A percentile compares a stretch with the other conserved stretches of the same genome.
phyloP scores from a whole-genome alignment of 1,140 invertebrate genomes.

The Idris sp. region DNA sequence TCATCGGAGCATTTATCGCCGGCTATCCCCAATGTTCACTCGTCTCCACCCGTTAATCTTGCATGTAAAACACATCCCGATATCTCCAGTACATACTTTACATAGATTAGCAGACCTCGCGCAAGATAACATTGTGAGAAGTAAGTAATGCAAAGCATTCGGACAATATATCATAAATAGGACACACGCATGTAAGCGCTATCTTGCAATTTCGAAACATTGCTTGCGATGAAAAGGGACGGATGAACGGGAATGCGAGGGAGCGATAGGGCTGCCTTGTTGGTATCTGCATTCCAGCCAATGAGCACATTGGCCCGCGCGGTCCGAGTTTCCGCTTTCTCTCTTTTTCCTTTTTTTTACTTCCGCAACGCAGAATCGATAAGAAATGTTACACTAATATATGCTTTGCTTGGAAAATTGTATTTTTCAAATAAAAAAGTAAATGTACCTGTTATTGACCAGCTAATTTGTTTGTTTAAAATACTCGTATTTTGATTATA shows the following conservation, averaged over 20 bases:
- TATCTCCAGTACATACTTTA: slow-evolving; percentile 42
- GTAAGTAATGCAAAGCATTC: slow-evolving; percentile 57
- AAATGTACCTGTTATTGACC: too few relatives aligned
- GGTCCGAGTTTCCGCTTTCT: slow-evolving; percentile 47
- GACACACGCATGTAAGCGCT: slow-evolving; percentile 42
- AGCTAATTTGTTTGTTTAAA: too few relatives aligned
- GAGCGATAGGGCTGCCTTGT: slow-evolving; percentile 34
- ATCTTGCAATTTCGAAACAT: slow-evolving; percentile 57
- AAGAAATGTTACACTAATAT: background rate
- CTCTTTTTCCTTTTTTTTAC: slow-evolving; percentile 53
- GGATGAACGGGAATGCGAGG: slow-evolving; percentile 23
- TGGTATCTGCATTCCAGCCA: slow-evolving; percentile 72
- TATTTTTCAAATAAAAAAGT: slow-evolving; percentile 4
- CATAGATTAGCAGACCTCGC: slow-evolving; percentile 39
- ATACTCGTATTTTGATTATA: too few relatives aligned
- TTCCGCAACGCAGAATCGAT: slow-evolving; percentile 34
- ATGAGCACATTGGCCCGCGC: slow-evolving; percentile 70
- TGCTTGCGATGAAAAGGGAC: slow-evolving; percentile 40
- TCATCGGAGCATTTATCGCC: slow-evolving; percentile 24
- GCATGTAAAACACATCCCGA: slow-evolving; percentile 47
- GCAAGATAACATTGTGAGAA: slow-evolving; percentile 55
- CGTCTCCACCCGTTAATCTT: slow-evolving; percentile 40
- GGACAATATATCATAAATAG: slow-evolving; percentile 56
- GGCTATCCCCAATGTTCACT: background rate
- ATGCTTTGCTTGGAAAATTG: background rate